These are phyloP conservation scores for Sycophaga agraensis DNA, from an alignment of 1,140 invertebrate genomes.

Conservation along the genomic window DNA sequence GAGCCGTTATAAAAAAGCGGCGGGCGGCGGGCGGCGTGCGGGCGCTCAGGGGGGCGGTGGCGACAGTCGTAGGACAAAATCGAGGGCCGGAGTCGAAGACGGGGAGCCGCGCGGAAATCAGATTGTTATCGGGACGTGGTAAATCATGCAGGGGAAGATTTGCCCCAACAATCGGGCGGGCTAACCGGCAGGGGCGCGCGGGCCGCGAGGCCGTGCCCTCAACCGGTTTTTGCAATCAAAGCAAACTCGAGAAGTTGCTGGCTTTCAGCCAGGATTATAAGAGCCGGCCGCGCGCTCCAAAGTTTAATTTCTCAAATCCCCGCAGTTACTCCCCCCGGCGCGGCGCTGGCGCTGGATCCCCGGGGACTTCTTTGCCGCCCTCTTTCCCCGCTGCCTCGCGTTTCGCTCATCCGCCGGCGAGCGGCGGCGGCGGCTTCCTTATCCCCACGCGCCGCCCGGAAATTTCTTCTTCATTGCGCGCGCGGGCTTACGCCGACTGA, in stretches of 20 bases:
- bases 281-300: conserved; percentile 33
- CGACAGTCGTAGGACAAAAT: too few species aligned
- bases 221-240: conserved; percentile 39
- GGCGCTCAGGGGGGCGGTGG: too few species aligned
- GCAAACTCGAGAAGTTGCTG: conserved; percentile 42
- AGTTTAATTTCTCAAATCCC: conserved; percentile 52
- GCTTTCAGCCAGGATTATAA: conserved; percentile 47
- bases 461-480: conserved; percentile 8
- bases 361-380: conserved; percentile 5
- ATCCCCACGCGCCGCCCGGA: neutral
- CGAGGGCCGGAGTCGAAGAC: too few species aligned
- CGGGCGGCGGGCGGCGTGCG: too few species aligned
- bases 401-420: too few species aligned
- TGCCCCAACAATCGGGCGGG: conserved; percentile 16
- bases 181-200: conserved; percentile 25
- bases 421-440: neutral
- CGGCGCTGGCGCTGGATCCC: conserved; percentile 11
- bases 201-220: neutral
- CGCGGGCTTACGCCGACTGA: neutral
- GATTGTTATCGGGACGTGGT: conserved; percentile 18
- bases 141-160: conserved; percentile 23
- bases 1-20: too few species aligned
- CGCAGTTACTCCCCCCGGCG: conserved; percentile 26
- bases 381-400: neutral
- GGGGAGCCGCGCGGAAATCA: neutral